These are phyloP conservation scores for Cerastis rubricosa DNA, from an alignment of 2,888 invertebrate species.

Conservation along the genomic window DNA sequence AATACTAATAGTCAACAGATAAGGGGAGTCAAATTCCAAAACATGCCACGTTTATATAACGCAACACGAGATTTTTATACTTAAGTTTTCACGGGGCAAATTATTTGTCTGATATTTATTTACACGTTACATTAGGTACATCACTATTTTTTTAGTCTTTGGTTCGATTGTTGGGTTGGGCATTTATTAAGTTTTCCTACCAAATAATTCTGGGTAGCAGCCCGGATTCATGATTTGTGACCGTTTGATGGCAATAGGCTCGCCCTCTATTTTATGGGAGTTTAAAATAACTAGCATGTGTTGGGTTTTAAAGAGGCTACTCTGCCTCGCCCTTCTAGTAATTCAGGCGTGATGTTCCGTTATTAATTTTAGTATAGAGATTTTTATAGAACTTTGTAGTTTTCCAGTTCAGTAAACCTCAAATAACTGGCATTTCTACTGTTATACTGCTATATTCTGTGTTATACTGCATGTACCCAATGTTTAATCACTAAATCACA, in stretches of 20 bases:
- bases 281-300: neutral
- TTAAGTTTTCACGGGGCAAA: neutral
- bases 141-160: neutral
- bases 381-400: neutral
- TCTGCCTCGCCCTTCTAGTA: neutral
- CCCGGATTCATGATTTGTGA: neutral
- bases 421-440: neutral
- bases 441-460: no score
- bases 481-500: neutral
- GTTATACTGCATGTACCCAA: neutral
- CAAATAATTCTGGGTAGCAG: neutral
- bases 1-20: slow-evolving; percentile 58
- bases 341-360: neutral
- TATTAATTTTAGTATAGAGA: neutral
- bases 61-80: slow-evolving; percentile 7
- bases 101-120: neutral
- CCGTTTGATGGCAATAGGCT: neutral
- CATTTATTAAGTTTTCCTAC: neutral
- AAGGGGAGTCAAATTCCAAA: slow-evolving; percentile 51
- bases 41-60: slow-evolving; percentile 42
- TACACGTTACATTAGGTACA: neutral
- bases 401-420: neutral
- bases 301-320: neutral
- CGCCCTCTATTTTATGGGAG: neutral
- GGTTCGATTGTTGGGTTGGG: neutral